These are phyloP conservation scores for Aricia artaxerxes DNA, from an alignment of 2,888 invertebrate genomes.

Conservation along the genomic window DNA sequence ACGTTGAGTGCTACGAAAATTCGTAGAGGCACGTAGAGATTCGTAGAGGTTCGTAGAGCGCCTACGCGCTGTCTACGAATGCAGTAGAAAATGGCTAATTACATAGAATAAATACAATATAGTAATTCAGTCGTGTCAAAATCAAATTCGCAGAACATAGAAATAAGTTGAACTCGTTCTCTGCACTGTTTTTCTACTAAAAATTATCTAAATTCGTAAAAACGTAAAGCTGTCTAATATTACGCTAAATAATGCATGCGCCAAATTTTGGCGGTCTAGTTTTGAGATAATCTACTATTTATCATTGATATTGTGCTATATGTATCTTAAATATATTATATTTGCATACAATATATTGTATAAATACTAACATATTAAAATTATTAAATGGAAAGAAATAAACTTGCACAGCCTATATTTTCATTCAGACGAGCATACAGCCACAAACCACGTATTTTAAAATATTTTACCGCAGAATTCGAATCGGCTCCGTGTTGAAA, in stretches of 20 bases:
- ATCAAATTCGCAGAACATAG: background rate
- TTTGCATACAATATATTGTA: too few species aligned
- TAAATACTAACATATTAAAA: background rate
- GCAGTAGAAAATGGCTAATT: background rate
- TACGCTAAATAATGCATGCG: background rate
- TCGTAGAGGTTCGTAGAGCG: background rate
- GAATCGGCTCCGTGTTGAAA: background rate
- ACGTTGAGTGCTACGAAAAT: background rate
- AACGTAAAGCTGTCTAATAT: too few species aligned
- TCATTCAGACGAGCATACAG: background rate
- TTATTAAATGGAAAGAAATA: background rate
- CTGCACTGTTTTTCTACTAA: too few species aligned
- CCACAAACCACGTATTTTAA: background rate
- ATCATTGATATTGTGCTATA: too few species aligned
- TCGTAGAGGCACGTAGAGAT: background rate
- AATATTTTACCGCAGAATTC: background rate
- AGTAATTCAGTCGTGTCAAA: too few species aligned
- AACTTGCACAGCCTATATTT: background rate
- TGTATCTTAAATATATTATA: too few species aligned
- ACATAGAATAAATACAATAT: background rate
- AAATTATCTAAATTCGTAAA: too few species aligned
- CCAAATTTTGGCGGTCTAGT: background rate
- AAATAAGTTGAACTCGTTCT: background rate
- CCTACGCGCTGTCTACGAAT: constrained; percentile 1
- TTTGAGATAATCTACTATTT: too few species aligned